Evolutionary conservation across 2,113 vertebrate genomes (phyloP).

Genomic region (Silurus glanis): DNA sequence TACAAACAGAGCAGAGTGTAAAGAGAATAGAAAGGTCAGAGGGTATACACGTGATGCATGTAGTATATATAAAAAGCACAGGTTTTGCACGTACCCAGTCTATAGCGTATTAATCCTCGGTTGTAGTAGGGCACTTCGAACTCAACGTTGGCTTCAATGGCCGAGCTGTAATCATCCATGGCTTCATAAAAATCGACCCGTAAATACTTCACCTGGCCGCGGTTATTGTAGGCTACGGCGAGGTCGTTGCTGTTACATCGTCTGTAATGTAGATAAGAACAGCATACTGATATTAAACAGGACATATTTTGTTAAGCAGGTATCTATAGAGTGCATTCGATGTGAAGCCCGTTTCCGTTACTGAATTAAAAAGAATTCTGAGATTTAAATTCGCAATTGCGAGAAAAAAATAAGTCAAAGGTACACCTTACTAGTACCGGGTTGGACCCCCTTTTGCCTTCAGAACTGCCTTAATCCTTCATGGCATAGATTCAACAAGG

Average conservation of each 20-base stretch:
- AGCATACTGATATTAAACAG: neutral
- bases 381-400: no score
- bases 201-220: constrained; percentile 88
- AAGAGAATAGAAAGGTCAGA: neutral
- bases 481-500: no score
- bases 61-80: neutral
- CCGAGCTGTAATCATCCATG: constrained; percentile 83
- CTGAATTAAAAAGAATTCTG: no score
- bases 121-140: constrained; percentile 92
- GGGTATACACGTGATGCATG: neutral
- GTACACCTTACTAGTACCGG: no score
- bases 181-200: constrained; percentile 91
- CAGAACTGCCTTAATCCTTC: no score
- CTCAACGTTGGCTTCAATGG: constrained; percentile 71
- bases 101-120: constrained; percentile 86
- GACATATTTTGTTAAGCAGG: neutral
- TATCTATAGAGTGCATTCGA: no score
- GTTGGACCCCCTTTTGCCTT: no score
- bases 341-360: no score
- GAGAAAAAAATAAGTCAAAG: no score
- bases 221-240: constrained; percentile 85
- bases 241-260: constrained; percentile 66
- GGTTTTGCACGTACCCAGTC: constrained; percentile 78
- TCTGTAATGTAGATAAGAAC: constrained; percentile 63
- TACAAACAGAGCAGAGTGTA: neutral